Base-by-base conservation (phyloP, 1,140 invertebrate species). In the Ditylenchus dipsaci region DNA sequence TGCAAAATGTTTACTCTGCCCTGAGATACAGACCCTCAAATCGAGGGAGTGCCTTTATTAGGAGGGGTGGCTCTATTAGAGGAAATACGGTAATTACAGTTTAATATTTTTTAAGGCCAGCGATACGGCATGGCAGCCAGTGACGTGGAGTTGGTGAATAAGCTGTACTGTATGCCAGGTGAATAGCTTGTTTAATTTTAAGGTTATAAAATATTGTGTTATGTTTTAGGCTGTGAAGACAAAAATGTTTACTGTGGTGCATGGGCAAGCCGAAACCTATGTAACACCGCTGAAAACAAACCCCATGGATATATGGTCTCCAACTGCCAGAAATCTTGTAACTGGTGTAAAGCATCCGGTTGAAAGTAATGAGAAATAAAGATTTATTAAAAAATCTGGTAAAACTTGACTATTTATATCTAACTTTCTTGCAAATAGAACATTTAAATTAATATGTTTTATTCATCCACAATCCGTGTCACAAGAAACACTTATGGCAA, bases 211-310 rank as follows among this genome's bases (percentile, higher is more conserved):
- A 53, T 21, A 19, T 53, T 21, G 23, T 26, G 3, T 3, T 26
- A 27, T 49, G 43, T 43, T 58, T 27, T 33, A 73, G 71, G 26
- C n/a, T 76, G 74, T 60, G 65, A 72, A 23, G 78, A 80, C 61
- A 71, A 74, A 23, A 80, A 78, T 45, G 69, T 80, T 19, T 78
- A 78, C 56, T 81, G 78, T 63, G 78, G 78, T 8, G 61, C 67
- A 23, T 80, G 78, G 78, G 76, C 76, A 1, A 30, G 72, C 23
- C 47, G 64, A 26, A 69, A 68, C 23, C 63, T 76, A 11, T 79
- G 70, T 43, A 53, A 43, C 21, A 65, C 27, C 13, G 61, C 62
- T 26, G 43, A 29, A 21, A 30, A 56, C 17, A 53, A 53, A 38
- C 33, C 33, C 3, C 9, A 69, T 29, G 66, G 60, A 26, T 70